Evolutionary conservation across 2,888 invertebrate genomes (phyloP).

Genomic region (Aphodius granarius): DNA sequence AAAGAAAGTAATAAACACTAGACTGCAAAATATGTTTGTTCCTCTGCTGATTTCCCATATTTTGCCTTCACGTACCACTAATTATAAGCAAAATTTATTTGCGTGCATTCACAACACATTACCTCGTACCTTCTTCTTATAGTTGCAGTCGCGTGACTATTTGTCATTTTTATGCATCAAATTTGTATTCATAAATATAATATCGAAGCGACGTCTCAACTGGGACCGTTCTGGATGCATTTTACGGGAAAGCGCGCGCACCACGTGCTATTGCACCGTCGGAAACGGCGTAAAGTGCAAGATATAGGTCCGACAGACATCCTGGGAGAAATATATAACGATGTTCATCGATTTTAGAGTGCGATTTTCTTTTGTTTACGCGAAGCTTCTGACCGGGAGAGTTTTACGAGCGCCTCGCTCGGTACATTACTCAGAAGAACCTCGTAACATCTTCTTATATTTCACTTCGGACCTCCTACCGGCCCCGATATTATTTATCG

Average conservation of each 20-base stretch:
- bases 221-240: not conserved
- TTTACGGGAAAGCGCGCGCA: not conserved
- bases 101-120: no score
- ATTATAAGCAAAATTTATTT: no score
- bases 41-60: no score
- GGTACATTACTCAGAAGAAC: constrained; percentile 7
- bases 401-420: not conserved
- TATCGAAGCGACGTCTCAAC: not conserved
- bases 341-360: constrained; percentile 8
- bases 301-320: not conserved
- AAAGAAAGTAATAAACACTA: no score
- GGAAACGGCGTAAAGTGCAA: not conserved
- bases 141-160: not conserved
- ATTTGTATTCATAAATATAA: not conserved
- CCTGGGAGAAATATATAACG: not conserved
- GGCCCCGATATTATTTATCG: constrained; percentile 14
- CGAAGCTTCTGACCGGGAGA: not conserved
- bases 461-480: constrained; percentile 6
- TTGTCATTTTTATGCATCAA: not conserved
- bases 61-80: no score
- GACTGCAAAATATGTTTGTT: no score
- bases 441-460: constrained; percentile 13
- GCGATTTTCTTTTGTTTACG: constrained; percentile 12
- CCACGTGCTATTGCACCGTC: not conserved
- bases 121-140: no score